A percentile compares a stretch with the other conserved stretches of the same genome.
These are phyloP conservation scores for Alosa alosa DNA, from an alignment of 2,113 vertebrate genomes.

Conservation along the genomic window DNA sequence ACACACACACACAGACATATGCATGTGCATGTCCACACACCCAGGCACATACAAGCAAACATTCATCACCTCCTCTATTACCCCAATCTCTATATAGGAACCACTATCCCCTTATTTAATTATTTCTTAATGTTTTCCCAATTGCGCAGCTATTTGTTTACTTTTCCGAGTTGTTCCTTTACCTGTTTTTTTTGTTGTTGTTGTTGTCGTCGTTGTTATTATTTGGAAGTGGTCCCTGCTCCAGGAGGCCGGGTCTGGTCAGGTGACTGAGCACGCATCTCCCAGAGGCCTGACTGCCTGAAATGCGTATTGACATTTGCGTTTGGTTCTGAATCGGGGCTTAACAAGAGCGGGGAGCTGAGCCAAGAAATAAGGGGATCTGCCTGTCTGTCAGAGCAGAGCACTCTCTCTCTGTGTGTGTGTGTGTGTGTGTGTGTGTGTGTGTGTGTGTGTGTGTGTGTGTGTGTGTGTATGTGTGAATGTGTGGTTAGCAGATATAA, in stretches of 20 bases:
- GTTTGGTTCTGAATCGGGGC: conserved; percentile 48
- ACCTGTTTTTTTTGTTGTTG: neutral
- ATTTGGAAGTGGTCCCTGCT: neutral
- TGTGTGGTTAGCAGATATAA: neutral
- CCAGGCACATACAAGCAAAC: neutral
- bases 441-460: neutral
- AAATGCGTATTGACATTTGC: conserved; percentile 51
- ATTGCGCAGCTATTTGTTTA: neutral
- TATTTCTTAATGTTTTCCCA: neutral
- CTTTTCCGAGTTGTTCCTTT: neutral
- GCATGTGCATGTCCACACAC: neutral
- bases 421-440: neutral
- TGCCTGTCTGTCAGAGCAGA: neutral
- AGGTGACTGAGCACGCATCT: neutral
- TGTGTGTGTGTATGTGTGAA: neutral
- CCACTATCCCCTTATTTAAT: neutral
- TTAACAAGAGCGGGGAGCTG: conserved; percentile 47
- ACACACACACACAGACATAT: neutral
- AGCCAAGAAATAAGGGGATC: conserved; percentile 30
- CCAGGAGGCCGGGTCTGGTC: neutral
- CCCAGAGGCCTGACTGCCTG: neutral
- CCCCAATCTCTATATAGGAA: neutral
- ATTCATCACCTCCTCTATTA: neutral
- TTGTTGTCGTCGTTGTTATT: neutral
- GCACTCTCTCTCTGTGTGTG: neutral